Evolutionary conservation across 2,797 vertebrate genomes (phyloP).

Genomic region (Cyprinella venusta): DNA sequence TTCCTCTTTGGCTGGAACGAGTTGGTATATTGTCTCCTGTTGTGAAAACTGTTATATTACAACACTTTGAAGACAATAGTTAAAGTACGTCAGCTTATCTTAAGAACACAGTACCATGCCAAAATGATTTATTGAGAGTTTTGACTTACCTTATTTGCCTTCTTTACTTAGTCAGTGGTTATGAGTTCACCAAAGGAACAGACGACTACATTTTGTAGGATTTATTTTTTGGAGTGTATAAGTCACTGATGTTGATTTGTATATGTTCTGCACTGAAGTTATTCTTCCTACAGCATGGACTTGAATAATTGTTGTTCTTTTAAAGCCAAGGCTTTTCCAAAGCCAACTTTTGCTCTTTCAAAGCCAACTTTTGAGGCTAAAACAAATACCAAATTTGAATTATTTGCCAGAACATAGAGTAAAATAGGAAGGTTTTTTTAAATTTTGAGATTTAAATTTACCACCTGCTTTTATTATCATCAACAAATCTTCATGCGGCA

Average conservation of each 20-base stretch:
- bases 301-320: constrained; percentile 1
- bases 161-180: background rate
- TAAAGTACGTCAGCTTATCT: background rate
- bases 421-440: background rate
- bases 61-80: constrained; percentile 28
- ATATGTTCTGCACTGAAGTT: background rate
- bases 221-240: background rate
- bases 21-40: constrained; percentile 9
- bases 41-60: background rate
- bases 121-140: constrained; percentile 2
- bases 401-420: background rate
- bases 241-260: constrained; percentile 21
- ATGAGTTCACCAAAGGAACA: background rate
- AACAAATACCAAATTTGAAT: background rate
- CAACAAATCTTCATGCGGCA: background rate
- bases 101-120: constrained; percentile 1
- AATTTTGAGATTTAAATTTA: background rate
- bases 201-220: background rate
- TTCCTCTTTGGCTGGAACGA: background rate
- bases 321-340: constrained; percentile 13
- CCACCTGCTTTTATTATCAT: background rate
- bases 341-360: constrained; percentile 12
- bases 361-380: background rate
- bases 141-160: constrained; percentile 27
- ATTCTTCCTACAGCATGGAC: background rate